A percentile compares a stretch with the other conserved stretches of the same genome.
Conservation (phyloP, 2,797 vertebrate species). For the Falco peregrinus region DNA sequence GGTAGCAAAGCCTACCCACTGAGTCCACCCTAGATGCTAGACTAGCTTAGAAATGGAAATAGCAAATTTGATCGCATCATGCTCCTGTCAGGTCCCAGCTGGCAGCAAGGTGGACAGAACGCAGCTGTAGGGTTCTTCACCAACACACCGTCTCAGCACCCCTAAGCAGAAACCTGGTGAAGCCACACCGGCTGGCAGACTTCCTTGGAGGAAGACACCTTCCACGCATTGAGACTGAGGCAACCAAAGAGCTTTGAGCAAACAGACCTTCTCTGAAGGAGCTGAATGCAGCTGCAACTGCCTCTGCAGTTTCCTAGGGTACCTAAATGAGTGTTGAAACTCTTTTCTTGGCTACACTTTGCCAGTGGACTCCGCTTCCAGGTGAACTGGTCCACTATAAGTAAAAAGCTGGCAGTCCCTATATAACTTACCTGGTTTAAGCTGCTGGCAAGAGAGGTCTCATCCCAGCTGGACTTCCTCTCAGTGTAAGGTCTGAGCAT, state of each 20-base stretch:
- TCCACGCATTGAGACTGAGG: not conserved
- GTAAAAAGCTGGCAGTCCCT: not conserved
- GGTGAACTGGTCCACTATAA: not conserved
- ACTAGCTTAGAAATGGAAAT: not conserved
- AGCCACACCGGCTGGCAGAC: not conserved
- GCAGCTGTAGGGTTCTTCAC: not conserved
- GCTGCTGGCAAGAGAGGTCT: not conserved
- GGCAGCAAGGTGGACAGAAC: not conserved
- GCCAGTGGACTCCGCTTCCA: not conserved
- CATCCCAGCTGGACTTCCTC: not conserved
- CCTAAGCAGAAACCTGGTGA: not conserved
- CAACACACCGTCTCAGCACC: not conserved
- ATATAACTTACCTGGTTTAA: not conserved
- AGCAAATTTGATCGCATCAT: not conserved
- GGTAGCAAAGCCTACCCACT: not conserved
- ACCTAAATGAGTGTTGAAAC: not conserved
- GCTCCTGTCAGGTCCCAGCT: not conserved
- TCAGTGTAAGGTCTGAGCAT: not conserved
- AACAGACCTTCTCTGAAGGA: not conserved
- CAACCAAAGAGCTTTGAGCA: not conserved
- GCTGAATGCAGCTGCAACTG: rapidly evolving
- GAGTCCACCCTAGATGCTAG: not conserved
- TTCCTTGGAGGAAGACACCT: not conserved
- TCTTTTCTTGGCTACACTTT: not conserved
- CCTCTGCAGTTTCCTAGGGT: not conserved